Evolutionary conservation across 2,888 invertebrate genomes (phyloP), one percentile per base, ranked within the genome.

Genomic region (Rugalucina vietnamica): DNA sequence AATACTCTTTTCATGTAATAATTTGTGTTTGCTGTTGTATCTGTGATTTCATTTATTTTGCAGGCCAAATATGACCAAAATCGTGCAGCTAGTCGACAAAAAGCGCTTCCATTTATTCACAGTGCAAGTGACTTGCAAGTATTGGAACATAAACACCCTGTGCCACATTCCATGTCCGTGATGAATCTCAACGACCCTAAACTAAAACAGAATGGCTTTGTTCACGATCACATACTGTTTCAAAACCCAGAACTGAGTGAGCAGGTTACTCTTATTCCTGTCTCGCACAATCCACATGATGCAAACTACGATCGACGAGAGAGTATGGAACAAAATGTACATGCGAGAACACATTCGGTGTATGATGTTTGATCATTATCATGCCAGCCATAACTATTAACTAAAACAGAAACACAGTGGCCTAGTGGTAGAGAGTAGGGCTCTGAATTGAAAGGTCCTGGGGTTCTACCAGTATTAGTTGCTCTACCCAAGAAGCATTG

Each of bases 11-110:
- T n/a, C n/a, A n/a, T n/a, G n/a, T n/a, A n/a, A n/a, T n/a, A n/a
- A n/a, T n/a, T n/a, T n/a, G n/a, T n/a, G n/a, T n/a, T n/a, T n/a
- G n/a, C n/a, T n/a, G n/a, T n/a, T n/a, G n/a, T n/a, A n/a, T n/a
- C n/a, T n/a, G n/a, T n/a, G n/a, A n/a, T n/a, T n/a, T n/a, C 18
- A 14, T 65, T 65, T 84, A 65, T 32, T 89, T 95, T 94, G 29
- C 92, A 96, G 96, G 97, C 97, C 0, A 97, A 97, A 94, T 97
- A 97, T 90, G 96, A 97, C 91, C 96, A 97, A 57, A 96, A 96
- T 90, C 93, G 95, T 80, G 95, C 94, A 8, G 95, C 96, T 74
- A 95, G 95, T 74, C 95, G 95, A 88, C 95, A 96, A 89, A 94
- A 96, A 43, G 87, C 96, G 36, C 94, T 97, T 84, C 97, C 97